Base-by-base conservation (phyloP, 2,113 vertebrate species). In the Strix uralensis region DNA sequence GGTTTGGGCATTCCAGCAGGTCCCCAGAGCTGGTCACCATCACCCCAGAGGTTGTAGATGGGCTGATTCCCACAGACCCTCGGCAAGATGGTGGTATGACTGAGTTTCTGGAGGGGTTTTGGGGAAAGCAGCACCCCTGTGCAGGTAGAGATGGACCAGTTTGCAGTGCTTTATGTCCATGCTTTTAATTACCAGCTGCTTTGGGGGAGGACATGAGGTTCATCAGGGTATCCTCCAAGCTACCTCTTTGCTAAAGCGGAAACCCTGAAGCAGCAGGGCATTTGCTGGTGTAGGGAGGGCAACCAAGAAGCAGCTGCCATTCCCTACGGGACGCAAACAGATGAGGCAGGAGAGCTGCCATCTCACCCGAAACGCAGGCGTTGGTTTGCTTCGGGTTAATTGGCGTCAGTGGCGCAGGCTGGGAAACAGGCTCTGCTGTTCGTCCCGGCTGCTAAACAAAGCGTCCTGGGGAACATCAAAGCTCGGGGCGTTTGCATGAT, bases 401-500 rank as follows among this genome's bases (percentile, higher is more conserved):
- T 11, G 7, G n/a, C 3, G 26, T 18, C 5, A 13, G 55, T 15
- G 16, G 19, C 9, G 5, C 63, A 49, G 81, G 88, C 58, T 78
- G 19, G 58, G 44, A 66, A 92, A 81, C 91, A 75, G 71, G 92
- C 71, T 92, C 80, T 91, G 78, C 92, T 8, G 0, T 42, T 51
- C 0, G 0, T 63, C 30, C 52, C 2, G 22, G 49, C 67, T 67
- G 63, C 91, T 5, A 32, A 69, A 40, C 2, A 10, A 40, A 52
- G 66, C 66, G 22, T 86, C 92, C 61, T 10, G 44, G 38, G 27
- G 73, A 91, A 95, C 88, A 94, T 77, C 95, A 97, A 96, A 96
- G 89, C 81, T 90, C 29, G 15, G 71, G 88, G 93, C 2, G 84
- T 97, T 90, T 72, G 95, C 94, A 55, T 95, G 97, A 96, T 93